These are phyloP conservation scores for Eilema griseolum DNA, from an alignment of 2,888 invertebrate genomes.

Conservation along the genomic window DNA sequence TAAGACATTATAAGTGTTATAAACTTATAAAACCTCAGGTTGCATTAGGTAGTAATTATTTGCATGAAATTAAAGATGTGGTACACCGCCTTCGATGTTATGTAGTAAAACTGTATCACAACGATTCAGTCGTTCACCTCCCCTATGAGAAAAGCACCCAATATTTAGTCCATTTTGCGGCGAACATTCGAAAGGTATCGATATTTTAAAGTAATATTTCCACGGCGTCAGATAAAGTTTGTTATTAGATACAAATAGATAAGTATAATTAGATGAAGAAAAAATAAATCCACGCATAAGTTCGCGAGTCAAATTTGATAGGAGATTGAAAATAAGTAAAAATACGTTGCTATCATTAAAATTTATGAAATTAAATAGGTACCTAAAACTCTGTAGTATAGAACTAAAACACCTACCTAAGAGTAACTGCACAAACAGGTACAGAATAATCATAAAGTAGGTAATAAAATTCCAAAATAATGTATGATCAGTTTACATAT, in stretches of 20 bases:
- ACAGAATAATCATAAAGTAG: background rate
- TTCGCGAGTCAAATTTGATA: background rate
- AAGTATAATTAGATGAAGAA: background rate
- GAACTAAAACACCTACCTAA: background rate
- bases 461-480: background rate
- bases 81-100: conserved; percentile 17
- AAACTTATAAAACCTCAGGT: conserved; percentile 11
- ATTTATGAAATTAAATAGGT: background rate
- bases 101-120: background rate
- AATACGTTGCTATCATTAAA: background rate
- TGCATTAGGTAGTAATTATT: conserved; percentile 15
- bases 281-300: background rate
- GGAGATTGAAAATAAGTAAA: background rate
- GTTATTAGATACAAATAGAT: background rate
- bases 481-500: background rate
- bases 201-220: background rate
- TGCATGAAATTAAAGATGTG: conserved; percentile 9
- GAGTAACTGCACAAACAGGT: background rate
- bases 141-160: background rate
- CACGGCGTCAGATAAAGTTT: background rate
- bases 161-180: background rate
- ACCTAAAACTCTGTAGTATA: conserved; percentile 1
- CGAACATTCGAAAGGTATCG: background rate
- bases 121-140: background rate
- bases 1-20: conserved; percentile 19